Base-by-base conservation (phyloP, 35 echinoderm and acorn worm genomes). In the Lytechinus pictus region DNA sequence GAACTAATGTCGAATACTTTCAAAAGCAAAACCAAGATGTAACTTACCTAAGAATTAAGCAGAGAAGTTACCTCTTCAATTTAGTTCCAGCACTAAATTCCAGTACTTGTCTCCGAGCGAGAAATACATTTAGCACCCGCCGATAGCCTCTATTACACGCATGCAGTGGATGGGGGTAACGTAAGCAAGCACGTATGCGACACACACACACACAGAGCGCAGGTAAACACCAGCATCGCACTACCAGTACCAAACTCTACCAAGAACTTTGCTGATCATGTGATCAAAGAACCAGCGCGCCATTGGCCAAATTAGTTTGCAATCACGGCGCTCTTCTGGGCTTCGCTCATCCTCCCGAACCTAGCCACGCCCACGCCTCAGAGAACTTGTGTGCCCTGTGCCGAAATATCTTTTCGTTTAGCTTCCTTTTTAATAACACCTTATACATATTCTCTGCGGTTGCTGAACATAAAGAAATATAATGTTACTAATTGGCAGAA, bases 241-340 rank as follows among this genome's bases (percentile, higher is more conserved):
- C 33, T 44, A 44, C 33, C 33, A 44, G 13, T 19, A 19, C 61
- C 87, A 53, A 89, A 89, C 87, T 89, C 8, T 89, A 89, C 87
- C 87, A 89, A 89, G 87, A 89, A 89, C 87, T 89, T 89, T 89
- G 14, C 61, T 71, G 27, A 29, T 89, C 87, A 89, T 24, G 87
- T 89, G 87, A 89, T 89, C 87, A 51, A 24, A 27, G 87, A 89
- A 16, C 87, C 87, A 89, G 52, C 87, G 28, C 13, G 5, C 52
- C 28, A 89, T 89, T 89, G 87, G 87, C 51, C 52, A 89, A 33
- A 89, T 89, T 89, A 89, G 87, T 89, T 89, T 89, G 87, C 87
- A 89, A 89, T 89, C 87, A 51, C 28, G 44, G 87, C 87, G 87
- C 61, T 71, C 61, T 71, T 71, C 61, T 71, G 16, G 61, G 61